Percentiles rank a stretch among this genome's conserved stretches.
Conservation (phyloP, 2,113 vertebrate genomes). For the Urocitellus parryii region DNA sequence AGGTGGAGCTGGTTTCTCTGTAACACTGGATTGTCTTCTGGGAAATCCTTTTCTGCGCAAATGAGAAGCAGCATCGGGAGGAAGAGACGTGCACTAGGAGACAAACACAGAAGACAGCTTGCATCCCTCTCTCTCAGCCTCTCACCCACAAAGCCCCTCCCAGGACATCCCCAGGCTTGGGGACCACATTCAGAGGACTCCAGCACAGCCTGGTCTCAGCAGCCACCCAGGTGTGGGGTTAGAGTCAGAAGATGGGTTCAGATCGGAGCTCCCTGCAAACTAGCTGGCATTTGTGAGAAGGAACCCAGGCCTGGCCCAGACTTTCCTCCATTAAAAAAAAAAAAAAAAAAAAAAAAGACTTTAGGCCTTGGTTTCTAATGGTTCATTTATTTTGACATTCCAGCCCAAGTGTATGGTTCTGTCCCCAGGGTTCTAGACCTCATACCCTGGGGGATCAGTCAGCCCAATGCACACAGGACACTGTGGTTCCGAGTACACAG, state of each 20-base stretch:
- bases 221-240: background rate
- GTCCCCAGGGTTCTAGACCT: background rate
- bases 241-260: background rate
- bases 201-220: background rate
- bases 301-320: background rate
- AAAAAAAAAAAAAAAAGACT: background rate
- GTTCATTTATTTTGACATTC: background rate
- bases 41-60: rapidly evolving
- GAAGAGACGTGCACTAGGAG: background rate
- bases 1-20: background rate
- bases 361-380: background rate
- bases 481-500: rapidly evolving
- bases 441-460: rapidly evolving
- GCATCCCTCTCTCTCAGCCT: background rate
- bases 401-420: background rate
- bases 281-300: background rate
- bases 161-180: background rate
- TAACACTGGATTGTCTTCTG: background rate
- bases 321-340: background rate
- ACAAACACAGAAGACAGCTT: background rate
- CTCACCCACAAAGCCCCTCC: background rate
- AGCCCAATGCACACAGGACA: background rate
- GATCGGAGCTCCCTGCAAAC: background rate
- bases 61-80: slow-evolving; percentile 3
- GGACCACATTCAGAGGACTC: background rate